A percentile compares a stretch with the other conserved stretches of the same genome.
phyloP scores from a whole-genome alignment of 2,113 vertebrate species.

The Odontesthes bonariensis region DNA sequence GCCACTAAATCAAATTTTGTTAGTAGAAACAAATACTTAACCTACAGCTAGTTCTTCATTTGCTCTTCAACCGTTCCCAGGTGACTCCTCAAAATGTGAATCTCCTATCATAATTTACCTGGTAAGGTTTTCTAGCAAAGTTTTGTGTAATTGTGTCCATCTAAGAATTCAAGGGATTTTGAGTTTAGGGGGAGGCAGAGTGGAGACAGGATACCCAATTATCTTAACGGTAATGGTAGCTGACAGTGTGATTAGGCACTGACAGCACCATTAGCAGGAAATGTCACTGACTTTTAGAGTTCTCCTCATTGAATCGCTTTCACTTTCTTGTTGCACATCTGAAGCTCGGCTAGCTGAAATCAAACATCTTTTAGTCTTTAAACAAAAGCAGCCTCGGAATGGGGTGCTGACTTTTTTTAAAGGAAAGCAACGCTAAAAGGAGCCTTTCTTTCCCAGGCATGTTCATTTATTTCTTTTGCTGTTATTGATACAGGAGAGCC shows the following conservation, averaged over 20 bases:
- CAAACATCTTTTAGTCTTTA: constrained; percentile 43
- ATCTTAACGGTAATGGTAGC: constrained; percentile 74
- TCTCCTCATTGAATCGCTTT: constrained; percentile 44
- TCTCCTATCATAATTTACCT: background rate
- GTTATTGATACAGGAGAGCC: constrained; percentile 37
- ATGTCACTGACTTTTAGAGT: constrained; percentile 64
- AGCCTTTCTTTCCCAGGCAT: background rate
- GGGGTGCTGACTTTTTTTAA: background rate
- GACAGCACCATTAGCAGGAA: constrained; percentile 74
- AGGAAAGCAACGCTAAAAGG: constrained; percentile 7
- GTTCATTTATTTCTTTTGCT: constrained; percentile 2
- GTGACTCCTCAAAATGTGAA: background rate
- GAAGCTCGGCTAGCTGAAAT: constrained; percentile 45
- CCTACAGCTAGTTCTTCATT: background rate
- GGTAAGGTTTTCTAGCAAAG: background rate
- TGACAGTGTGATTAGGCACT: constrained; percentile 82
- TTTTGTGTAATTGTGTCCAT: constrained; percentile 41
- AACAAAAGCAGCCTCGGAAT: constrained; percentile 5
- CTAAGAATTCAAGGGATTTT: constrained; percentile 46
- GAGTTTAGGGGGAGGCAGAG: constrained; percentile 59
- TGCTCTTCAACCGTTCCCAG: background rate
- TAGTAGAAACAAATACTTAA: background rate
- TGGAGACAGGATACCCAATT: constrained; percentile 62
- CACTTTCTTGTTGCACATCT: constrained; percentile 53
- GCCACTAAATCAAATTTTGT: background rate